These are phyloP conservation scores for Antechinus stuartii DNA, from an alignment of 2,113 vertebrate species.

Conservation along the genomic window DNA sequence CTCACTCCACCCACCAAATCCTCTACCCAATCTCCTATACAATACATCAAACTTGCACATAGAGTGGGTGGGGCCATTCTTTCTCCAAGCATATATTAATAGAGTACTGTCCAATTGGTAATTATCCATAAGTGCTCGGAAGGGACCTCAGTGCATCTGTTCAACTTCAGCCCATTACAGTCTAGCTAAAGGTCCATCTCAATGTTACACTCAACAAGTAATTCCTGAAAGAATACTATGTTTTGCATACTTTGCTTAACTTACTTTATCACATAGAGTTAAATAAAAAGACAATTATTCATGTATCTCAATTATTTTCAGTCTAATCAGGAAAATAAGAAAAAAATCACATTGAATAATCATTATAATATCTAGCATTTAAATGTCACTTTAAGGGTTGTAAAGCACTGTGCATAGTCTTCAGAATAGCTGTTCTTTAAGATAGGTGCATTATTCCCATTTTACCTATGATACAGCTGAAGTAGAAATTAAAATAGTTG, in stretches of 20 bases:
- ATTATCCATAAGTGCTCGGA: too few relatives aligned
- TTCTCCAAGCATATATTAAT: too few relatives aligned
- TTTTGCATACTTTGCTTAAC: not conserved
- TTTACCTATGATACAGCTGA: not conserved
- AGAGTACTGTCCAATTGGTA: too few relatives aligned
- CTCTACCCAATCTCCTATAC: too few relatives aligned
- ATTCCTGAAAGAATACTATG: not conserved
- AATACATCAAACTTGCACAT: too few relatives aligned
- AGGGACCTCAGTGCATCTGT: too few relatives aligned
- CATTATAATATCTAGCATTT: not conserved
- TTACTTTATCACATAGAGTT: not conserved
- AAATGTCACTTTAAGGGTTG: not conserved
- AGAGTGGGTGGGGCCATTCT: too few relatives aligned
- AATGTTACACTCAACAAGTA: not conserved
- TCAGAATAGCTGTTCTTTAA: not conserved
- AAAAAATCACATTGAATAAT: too few relatives aligned
- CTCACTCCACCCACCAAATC: too few relatives aligned
- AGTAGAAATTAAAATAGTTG: not conserved
- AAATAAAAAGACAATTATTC: not conserved
- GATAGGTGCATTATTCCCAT: not conserved
- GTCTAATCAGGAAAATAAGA: not conserved
- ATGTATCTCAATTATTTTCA: not conserved
- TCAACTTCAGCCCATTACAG: too few relatives aligned
- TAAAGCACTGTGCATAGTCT: not conserved
- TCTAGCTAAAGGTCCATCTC: not conserved